Evolutionary conservation across 2,888 invertebrate species (phyloP), one percentile per base, ranked within the genome.

Genomic region (Meteorus colon): DNA sequence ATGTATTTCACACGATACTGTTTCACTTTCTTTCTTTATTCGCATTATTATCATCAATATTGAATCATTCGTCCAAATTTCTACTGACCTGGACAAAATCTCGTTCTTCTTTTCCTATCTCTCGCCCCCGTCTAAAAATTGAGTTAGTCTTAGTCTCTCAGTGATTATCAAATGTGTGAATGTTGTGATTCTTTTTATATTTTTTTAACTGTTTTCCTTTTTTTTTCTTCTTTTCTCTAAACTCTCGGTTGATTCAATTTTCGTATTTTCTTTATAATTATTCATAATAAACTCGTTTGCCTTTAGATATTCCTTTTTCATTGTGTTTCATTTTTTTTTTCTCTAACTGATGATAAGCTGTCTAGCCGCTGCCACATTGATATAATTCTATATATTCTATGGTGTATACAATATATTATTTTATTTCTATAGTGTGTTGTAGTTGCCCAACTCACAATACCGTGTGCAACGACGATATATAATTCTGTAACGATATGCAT

Each of bases 71-170:
- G 19, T 27, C 41, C 27, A 24, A 27, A 68, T 27, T 68, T 10
- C 5, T 8, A 51, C 51, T 16, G 12, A n/a, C 16, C 19, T 70
- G n/a, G n/a, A 34, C 34, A 37, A 16, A 60, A 27, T 29, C 60
- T 14, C 60, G 16, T 8, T 6, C 29, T n/a, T 59, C 27, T 10
- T 69, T 69, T 51, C 34, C 14, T 24, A 14, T 62, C 16, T 63
- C 31, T 68, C 31, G 29, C 55, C 45, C 27, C 72, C 51, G 65
- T 76, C 72, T 76, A 76, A 86, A 87, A 86, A 84, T 86, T 83
- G 88, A 87, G 89, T 89, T 89, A 89, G 89, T 89, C 89, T 89
- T 89, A 88, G 88, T 87, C 89, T 89, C 89, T 89, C 89, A 88
- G 86, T 89, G 89, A 89, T 89, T 89, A 89, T 89, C 89, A 89